Base-by-base conservation (phyloP, 2,797 vertebrate genomes). In the Xenentodon cancila region DNA sequence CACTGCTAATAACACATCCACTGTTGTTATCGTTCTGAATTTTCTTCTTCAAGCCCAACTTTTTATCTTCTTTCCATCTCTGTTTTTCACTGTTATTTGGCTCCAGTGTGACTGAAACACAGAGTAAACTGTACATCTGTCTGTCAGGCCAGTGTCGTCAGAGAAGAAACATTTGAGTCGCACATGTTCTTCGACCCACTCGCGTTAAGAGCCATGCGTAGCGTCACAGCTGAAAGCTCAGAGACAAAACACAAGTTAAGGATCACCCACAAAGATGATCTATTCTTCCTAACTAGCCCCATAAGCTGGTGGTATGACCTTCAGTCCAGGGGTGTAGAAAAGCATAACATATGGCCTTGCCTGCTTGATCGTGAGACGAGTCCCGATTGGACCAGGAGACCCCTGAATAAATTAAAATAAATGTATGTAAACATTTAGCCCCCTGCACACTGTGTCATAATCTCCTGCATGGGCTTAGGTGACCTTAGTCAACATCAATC, bases 341-440 rank as follows among this genome's bases (percentile, higher is more conserved):
- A 79, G 16, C 65, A 63, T 64, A 77, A 82, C 80, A 84, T 85
- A 86, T 84, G 84, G 84, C 66, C 5, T n/a, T 19, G 53, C 56
- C 71, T 58, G 61, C 66, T 9, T 2, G 1, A 71, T 46, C 42
- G n/a, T 27, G 47, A 54, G 44, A 16, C 47, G n/a, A 70, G 58
- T 54, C 52, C 51, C 63, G 50, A 68, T 50, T 62, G 70, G 61
- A 60, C 75, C 64, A 53, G 71, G 59, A 65, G 74, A 86, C 80
- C 81, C 67, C 69, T 75, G 87, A 81, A 85, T 90, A 81, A 90
- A 92, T 84, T 90, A 74, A 90, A 88, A 91, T 89, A 75, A 89
- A 92, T 91, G 85, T 86, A 88, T 92, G 90, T 92, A 91, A 93
- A 92, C 90, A 83, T 91, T 93, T 93, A 91, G 89, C 83, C 73